Evolutionary conservation across 92 coral and sea anemone species (phyloP), one percentile per base, ranked within the genome.

Genomic region (Porites cylindrica): DNA sequence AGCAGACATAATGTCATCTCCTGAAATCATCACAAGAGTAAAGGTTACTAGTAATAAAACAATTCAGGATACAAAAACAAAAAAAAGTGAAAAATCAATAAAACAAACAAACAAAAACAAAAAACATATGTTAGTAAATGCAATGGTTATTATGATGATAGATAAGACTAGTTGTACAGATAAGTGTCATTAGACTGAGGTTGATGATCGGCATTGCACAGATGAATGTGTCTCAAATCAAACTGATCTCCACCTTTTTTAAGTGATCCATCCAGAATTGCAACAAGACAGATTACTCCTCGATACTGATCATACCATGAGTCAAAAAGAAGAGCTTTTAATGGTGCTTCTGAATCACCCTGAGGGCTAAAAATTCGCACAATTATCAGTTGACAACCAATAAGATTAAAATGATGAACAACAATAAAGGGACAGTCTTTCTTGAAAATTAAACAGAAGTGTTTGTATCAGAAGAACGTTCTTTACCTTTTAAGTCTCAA

Each of bases 251-350:
- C 78, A 97, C 99, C 99, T 93, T 97, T 97, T 90, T 86, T 95
- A 20, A 95, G 73, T 20, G 91, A 89, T 38, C 99, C 99, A 82
- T 96, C 88, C 32, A 95, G 82, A 50, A 97, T 88, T 17, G 99
- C 99, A 6, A 96, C 89, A 71, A 97, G 94, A 70, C 99, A 95
- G 54, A 97, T 92, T 24, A 95, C 98, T 61, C 99, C 99, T 88
- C 94, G 93, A 68, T 95, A 97, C 74, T 96, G 99, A 19, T 97
- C 99, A 80, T 97, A 97, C 99, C 99, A 97, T 11, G 99, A 95
- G 76, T 97, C 99, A 81, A 97, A 95, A 64, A 97, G 88, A 18
- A 97, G 88, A 56, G 98, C 96, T 60, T 88, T 88, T 64, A 97
- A 53, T 0, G 96, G 96, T 9, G 89, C 77, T 23, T 77, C 32